Conservation (phyloP, 35 echinoderm and acorn worm species). For the Ptychodera flava region DNA sequence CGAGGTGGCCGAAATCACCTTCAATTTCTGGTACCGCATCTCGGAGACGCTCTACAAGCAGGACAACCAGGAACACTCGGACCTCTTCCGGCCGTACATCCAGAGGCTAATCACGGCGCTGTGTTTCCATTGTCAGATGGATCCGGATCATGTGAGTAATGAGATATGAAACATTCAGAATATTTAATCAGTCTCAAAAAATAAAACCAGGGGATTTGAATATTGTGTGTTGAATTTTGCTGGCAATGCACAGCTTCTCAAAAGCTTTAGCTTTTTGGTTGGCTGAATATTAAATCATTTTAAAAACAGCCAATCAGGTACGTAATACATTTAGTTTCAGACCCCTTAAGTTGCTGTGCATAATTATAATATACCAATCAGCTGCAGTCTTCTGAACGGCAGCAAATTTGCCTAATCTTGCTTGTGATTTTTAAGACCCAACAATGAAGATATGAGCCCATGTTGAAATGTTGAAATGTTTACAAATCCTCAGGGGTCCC, state of each 20-base stretch:
- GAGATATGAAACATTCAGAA: not conserved
- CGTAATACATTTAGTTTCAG: too few species aligned
- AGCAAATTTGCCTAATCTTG: too few species aligned
- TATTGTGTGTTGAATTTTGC: not conserved
- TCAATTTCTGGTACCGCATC: conserved; percentile 94
- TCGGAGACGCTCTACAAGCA: conserved; percentile 87
- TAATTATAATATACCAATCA: too few species aligned
- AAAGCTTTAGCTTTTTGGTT: not conserved
- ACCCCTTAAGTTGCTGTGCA: too few species aligned
- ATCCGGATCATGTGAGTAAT: conserved; percentile 82
- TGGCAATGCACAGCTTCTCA: not conserved
- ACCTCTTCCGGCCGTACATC: conserved; percentile 78
- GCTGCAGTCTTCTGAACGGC: too few species aligned
- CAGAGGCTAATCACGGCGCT: conserved; percentile 72
- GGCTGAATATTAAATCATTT: too few species aligned
- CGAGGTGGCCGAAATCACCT: conserved; percentile 94
- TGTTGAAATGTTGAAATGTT: too few species aligned
- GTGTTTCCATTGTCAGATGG: conserved; percentile 81
- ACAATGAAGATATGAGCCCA: too few species aligned
- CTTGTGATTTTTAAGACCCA: too few species aligned
- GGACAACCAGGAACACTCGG: conserved; percentile 47
- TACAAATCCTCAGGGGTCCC: too few species aligned
- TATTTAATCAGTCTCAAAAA: not conserved
- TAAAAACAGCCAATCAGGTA: too few species aligned
- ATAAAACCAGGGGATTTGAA: not conserved